phyloP scores from a whole-genome alignment of 92 coral and sea anemone genomes.

The Palythoa grandiflora region DNA sequence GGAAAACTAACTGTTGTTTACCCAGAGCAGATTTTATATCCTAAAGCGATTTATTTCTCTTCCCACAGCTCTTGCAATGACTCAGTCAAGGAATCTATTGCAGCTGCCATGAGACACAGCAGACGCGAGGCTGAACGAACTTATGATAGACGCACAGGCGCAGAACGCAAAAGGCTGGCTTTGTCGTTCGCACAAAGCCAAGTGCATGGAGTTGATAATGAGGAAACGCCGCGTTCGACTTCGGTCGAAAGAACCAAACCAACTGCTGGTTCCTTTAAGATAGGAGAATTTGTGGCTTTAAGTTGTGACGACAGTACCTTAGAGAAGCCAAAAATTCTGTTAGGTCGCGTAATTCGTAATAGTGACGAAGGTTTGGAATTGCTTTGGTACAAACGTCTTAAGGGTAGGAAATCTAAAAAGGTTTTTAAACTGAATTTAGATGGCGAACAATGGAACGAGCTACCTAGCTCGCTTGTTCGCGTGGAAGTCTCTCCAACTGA shows the following conservation, averaged over 20 bases:
- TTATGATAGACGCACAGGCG: conserved; percentile 37
- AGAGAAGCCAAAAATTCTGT: not conserved
- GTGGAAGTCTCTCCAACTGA: conserved; percentile 16
- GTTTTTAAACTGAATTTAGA: conserved; percentile 6
- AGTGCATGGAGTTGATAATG: not conserved
- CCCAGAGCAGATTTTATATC: not conserved
- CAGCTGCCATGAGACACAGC: not conserved
- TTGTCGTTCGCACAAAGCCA: conserved; percentile 33
- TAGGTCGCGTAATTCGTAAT: no score
- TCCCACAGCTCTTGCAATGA: conserved; percentile 33
- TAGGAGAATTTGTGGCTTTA: not conserved
- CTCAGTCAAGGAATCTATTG: conserved; percentile 23
- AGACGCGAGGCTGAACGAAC: conserved; percentile 48
- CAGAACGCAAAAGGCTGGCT: conserved; percentile 36
- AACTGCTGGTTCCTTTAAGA: not conserved
- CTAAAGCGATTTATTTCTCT: conserved; percentile 5
- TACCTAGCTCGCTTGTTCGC: conserved; percentile 26
- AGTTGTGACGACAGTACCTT: conserved; percentile 10
- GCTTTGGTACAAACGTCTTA: not conserved
- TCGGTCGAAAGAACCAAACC: no score
- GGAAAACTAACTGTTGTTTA: not conserved
- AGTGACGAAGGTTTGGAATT: not conserved
- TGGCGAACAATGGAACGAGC: conserved; percentile 25
- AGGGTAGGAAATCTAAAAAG: not conserved
- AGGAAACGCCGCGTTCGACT: not conserved